Evolutionary conservation across 2,888 invertebrate genomes (phyloP), one percentile per base, ranked within the genome.

Genomic region (Epicampocera succincta): DNA sequence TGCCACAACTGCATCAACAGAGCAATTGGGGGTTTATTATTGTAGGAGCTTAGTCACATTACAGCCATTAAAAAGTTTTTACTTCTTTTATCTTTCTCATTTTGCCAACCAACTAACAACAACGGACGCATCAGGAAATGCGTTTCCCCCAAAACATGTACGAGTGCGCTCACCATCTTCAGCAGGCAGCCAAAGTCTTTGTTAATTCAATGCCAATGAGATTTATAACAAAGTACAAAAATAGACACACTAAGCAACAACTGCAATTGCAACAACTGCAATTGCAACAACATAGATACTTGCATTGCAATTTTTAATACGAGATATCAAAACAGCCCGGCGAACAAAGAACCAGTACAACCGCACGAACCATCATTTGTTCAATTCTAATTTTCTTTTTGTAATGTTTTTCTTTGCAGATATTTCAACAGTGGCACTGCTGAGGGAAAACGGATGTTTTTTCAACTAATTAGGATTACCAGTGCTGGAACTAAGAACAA

Each of bases 171-270:
- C 40, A 40, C 54, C 65, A 40, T 69, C 40, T 33, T 11, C 25
- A 19, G 15, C 40, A 3, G 5, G 29, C 11, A 2, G 25, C 13
- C 25, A 4, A 33, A 13, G 9, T 56, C n/a, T 40, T 44, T 40
- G 44, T 73, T 61, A 66, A 74, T 78, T 75, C 84, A 85, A 82
- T 84, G 80, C 85, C 85, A 84, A 74, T 80, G 80, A 74, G 73
- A 76, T 78, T 80, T 82, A 80, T 78, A 68, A 65, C 60, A 54
- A 56, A 66, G 38, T 58, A 66, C 52, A 46, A 65, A 69, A 74
- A 75, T 74, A 79, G 71, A 78, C 66, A 66, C 66, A 74, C 33
- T 25, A 63, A 58, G 12, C 56, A 80, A 61, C 61, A 56, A 52
- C 44, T 48, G 48, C 68, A 61, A 38, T 12, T 48, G 25, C 44